A percentile compares a stretch with the other conserved stretches of the same genome.
phyloP scores from a whole-genome alignment of 1,140 invertebrate species.

The Micrasema longulum region DNA sequence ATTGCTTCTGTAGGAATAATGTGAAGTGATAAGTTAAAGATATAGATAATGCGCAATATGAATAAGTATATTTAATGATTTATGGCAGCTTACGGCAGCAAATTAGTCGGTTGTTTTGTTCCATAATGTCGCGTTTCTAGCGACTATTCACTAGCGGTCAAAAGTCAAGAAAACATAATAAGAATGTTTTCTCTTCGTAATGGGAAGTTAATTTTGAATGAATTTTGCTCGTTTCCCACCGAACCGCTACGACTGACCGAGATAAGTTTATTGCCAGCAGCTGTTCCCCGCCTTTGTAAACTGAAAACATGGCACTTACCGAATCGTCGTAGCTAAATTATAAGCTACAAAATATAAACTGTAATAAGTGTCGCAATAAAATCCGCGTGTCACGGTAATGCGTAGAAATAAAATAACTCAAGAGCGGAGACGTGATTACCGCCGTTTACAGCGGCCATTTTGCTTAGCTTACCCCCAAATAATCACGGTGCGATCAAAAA shows the following conservation, averaged over 20 bases:
- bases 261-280: constrained; percentile 27
- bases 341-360: constrained; percentile 44
- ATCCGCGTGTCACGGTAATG: constrained; percentile 43
- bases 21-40: too few species aligned
- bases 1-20: too few species aligned
- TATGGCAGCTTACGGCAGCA: too few species aligned
- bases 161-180: too few species aligned
- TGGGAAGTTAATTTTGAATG: constrained; percentile 13
- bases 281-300: constrained; percentile 3
- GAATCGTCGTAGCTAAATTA: constrained; percentile 31
- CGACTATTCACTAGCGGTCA: too few species aligned
- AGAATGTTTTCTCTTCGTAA: constrained; percentile 12
- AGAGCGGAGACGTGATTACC: constrained; percentile 22
- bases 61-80: too few species aligned
- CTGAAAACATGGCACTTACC: constrained; percentile 26
- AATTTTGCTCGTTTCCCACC: background rate
- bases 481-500: constrained; percentile 17
- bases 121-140: too few species aligned
- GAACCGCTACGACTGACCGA: background rate
- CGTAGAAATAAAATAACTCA: constrained; percentile 42
- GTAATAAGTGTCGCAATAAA: constrained; percentile 47
- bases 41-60: too few species aligned
- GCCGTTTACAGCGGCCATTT: constrained; percentile 32
- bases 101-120: background rate
- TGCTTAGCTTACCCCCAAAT: constrained; percentile 13